Evolutionary conservation across 2,797 vertebrate species (phyloP), one percentile per base, ranked within the genome.

Genomic region (Botia almorhae): DNA sequence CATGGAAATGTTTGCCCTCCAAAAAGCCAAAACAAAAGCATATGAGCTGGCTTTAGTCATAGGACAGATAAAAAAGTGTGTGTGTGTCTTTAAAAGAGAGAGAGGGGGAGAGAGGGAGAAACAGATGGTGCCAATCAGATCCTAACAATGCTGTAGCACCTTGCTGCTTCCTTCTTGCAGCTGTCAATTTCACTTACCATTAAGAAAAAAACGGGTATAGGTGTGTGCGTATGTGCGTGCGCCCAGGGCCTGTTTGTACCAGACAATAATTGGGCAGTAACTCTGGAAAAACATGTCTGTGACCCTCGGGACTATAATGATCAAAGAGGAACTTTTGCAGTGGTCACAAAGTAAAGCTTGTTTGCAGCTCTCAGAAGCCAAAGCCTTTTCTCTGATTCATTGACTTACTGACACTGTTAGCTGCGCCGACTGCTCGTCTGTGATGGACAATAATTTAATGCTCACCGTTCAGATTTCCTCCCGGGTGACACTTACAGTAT

Each of bases 161-260:
- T 64, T 71, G 64, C 75, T 58, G 78, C 63, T 63, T 81, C 63
- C 48, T 73, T 64, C 46, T 83, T 73, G 74, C 72, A 73, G 51
- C 80, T 82, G 72, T 81, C 70, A 83, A 63, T 83, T 83, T 80
- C 70, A 80, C 63, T 78, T 72, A 74, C 76, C 81, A 74, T 61
- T 26, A 69, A 69, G 50, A 75, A 80, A 64, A 16, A 55, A 11
- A 46, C 33, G 17, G 50, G 65, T 69, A 65, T 77, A 68, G 21
- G 21, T 67, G 78, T 74, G 61, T 46, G 58, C 2, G 33, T 64
- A 7, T 65, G 17, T 71, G 29, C 17, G 50, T 53, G 13, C 16
- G 14, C n/a, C 76, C 53, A 50, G 11, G 10, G 65, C 50, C 21
- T 78, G 65, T 74, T 78, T 61, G 65, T 74, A 33, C 64, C 17